Conservation (phyloP, 2,113 vertebrate species). For the Bambusicola thoracicus region DNA sequence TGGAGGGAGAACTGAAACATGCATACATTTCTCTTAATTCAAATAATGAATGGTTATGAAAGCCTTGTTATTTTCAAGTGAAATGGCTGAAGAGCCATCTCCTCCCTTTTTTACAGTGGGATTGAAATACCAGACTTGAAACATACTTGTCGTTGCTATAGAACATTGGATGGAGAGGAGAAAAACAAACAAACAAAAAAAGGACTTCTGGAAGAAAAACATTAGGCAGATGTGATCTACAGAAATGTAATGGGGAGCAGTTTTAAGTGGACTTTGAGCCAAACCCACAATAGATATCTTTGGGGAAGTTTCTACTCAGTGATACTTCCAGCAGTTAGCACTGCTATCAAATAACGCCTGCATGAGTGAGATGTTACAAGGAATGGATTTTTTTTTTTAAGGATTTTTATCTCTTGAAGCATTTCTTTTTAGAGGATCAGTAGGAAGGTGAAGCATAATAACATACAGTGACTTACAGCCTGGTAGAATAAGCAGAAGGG, state of each 20-base stretch:
- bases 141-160: neutral
- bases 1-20: neutral
- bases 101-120: neutral
- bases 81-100: neutral
- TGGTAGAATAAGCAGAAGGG: neutral
- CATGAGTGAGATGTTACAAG: neutral
- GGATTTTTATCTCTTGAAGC: neutral
- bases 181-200: too few relatives aligned
- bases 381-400: neutral
- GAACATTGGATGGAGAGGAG: neutral
- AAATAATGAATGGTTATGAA: neutral
- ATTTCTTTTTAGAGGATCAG: neutral
- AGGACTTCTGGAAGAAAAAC: too few relatives aligned
- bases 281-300: too few relatives aligned
- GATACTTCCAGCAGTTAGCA: neutral
- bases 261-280: too few relatives aligned
- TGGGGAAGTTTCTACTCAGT: too few relatives aligned
- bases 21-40: neutral
- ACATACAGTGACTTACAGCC: neutral
- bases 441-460: neutral
- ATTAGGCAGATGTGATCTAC: too few relatives aligned
- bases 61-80: neutral
- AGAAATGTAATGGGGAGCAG: too few relatives aligned
- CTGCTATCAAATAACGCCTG: neutral
- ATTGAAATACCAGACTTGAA: neutral